Evolutionary conservation across 1,140 invertebrate genomes (phyloP), one percentile per base, ranked within the genome.

Genomic region (Nomia melanderi): DNA sequence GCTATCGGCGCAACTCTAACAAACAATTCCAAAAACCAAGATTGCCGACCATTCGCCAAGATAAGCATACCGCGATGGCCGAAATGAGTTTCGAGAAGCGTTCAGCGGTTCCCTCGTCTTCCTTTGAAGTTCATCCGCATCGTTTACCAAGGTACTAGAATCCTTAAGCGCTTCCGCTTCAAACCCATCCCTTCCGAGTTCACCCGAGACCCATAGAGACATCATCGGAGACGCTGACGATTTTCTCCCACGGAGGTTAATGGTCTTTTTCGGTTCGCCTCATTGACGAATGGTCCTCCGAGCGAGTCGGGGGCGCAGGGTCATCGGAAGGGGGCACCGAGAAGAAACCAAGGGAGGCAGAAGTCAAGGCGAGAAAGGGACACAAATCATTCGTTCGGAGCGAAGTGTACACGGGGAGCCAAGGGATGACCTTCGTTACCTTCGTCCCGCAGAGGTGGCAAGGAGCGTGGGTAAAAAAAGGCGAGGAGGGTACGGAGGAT

Each of bases 401-500:
- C 1, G 0, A 25, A 25, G 71, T 31, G 39, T 0, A 60, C 6
- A 4, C 1, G 14, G 14, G 36, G 14, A 20, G 1, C 8, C n/a
- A 14, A 0, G 1, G 20, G 27, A 62, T 75, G 65, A 79, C 78
- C 64, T 76, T 70, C 57, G 66, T 71, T 57, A 71, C 66, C 77
- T 74, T 64, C 76, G 64, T 27, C 0, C 60, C 33, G 33, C 17
- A 29, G 36, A n/a, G 33, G 41, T 23, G 64, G 29, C 12, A 47
- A 39, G 50, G 31, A 53, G 23, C 67, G 53, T 12, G 59, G 74
- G 41, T 31, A 74, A 41, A 69, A 47, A 56, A 73, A 77, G 54
- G 36, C 27, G 33, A 78, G 69, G 67, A 76, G 74, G 80, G 76
- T 71, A 73, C 70, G 33, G 33, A 65, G 71, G 53, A 54, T 63